Evolutionary conservation across 2,797 vertebrate species (phyloP).

Genomic region (Poeciliopsis gracilis): DNA sequence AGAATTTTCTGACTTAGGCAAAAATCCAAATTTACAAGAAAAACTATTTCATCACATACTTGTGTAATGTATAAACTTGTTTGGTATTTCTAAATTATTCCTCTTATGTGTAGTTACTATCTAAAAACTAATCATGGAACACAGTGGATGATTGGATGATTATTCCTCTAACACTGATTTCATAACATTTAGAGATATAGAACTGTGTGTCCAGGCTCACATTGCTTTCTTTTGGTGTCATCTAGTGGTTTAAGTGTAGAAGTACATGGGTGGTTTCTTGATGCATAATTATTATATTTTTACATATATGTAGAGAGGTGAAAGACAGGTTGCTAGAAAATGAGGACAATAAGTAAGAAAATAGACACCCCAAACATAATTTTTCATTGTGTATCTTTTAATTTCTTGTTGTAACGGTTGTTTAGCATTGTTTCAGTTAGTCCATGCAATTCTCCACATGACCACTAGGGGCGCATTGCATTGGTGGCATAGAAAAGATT

Average conservation of each 20-base stretch:
- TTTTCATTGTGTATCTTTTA: no score
- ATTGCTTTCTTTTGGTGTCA: neutral
- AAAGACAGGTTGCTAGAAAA: no score
- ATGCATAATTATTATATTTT: neutral
- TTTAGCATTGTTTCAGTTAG: no score
- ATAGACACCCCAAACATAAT: no score
- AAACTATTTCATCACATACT: neutral
- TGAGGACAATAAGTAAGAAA: no score
- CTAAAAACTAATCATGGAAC: neutral
- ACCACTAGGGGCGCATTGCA: no score
- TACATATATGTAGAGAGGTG: no score
- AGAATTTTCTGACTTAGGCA: neutral
- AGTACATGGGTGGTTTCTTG: neutral
- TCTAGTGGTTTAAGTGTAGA: neutral
- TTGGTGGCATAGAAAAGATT: no score
- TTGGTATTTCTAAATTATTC: neutral
- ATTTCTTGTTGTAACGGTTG: no score
- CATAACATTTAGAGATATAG: neutral
- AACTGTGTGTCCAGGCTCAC: neutral
- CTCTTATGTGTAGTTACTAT: neutral
- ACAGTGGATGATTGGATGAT: neutral
- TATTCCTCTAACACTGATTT: constrained; percentile 12
- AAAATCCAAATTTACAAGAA: neutral
- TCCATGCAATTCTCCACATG: no score
- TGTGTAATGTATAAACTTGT: neutral